Evolutionary conservation across 2,113 vertebrate genomes (phyloP).

Genomic region (Varanus salvator): DNA sequence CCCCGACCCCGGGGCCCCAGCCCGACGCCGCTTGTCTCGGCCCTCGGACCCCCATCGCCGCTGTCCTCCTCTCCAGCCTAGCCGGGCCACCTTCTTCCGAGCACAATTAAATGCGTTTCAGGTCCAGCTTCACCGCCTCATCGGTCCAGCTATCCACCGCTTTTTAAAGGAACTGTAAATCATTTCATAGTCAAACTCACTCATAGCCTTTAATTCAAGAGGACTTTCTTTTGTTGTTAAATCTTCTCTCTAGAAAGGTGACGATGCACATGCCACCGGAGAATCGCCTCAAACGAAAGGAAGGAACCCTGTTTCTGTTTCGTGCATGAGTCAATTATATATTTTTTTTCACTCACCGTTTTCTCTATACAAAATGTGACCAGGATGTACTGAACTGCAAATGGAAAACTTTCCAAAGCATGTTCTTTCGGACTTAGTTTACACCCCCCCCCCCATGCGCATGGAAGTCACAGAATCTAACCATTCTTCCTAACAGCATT

Average conservation of each 20-base stretch:
- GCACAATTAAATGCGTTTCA: background rate
- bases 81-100: no score
- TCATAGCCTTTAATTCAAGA: background rate
- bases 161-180: background rate
- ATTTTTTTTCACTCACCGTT: background rate
- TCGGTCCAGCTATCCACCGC: background rate
- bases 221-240: background rate
- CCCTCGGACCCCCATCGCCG: accelerated
- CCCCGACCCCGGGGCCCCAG: background rate
- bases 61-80: background rate
- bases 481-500: background rate
- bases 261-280: background rate
- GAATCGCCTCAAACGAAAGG: background rate
- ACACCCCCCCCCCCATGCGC: background rate
- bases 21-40: background rate
- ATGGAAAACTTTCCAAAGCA: background rate
- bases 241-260: background rate
- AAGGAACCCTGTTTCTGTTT: background rate
- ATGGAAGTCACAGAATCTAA: no score
- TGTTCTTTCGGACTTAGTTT: background rate
- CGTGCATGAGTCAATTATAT: background rate
- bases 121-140: background rate
- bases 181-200: background rate
- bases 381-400: background rate
- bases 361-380: background rate